Percentiles rank a stretch among this genome's conserved stretches.
Conservation (phyloP, 2,888 invertebrate species). For the Drosophila fungiperda region DNA sequence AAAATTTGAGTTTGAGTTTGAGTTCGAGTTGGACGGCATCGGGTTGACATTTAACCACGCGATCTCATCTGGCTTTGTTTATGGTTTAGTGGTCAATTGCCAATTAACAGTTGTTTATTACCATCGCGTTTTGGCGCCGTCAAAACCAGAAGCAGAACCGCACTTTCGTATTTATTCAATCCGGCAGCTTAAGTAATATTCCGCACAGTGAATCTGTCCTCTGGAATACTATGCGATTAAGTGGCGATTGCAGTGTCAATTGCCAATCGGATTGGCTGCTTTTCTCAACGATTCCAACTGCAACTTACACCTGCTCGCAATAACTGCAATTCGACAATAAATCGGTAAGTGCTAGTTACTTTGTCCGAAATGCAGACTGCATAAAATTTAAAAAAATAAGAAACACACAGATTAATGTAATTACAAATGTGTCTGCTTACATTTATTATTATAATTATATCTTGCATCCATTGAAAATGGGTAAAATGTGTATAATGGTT, state of each 20-base stretch:
- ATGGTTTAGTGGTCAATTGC: constrained; percentile 43
- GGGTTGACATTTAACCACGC: constrained; percentile 36
- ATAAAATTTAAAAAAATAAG: accelerated
- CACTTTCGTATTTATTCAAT: constrained; percentile 4
- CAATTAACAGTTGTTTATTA: constrained; percentile 47
- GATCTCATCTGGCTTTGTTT: constrained; percentile 45
- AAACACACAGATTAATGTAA: background rate
- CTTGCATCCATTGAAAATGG: no score
- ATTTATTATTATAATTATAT: no score
- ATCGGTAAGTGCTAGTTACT: constrained; percentile 26
- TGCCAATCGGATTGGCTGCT: constrained; percentile 14
- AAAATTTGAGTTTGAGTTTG: constrained; percentile 16
- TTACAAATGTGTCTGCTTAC: background rate
- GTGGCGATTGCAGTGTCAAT: background rate
- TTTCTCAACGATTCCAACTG: background rate
- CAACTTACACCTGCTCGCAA: background rate
- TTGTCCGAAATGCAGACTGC: background rate
- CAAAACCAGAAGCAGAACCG: constrained; percentile 3
- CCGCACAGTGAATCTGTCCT: background rate
- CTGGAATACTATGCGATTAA: background rate
- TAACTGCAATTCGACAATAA: background rate
- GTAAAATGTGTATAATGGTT: no score
- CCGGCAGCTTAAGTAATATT: constrained; percentile 30
- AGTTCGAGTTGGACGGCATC: constrained; percentile 28
- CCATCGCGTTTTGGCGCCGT: background rate